These are phyloP conservation scores for Zaprionus camerounensis DNA, from an alignment of 1,140 invertebrate species.

Conservation along the genomic window DNA sequence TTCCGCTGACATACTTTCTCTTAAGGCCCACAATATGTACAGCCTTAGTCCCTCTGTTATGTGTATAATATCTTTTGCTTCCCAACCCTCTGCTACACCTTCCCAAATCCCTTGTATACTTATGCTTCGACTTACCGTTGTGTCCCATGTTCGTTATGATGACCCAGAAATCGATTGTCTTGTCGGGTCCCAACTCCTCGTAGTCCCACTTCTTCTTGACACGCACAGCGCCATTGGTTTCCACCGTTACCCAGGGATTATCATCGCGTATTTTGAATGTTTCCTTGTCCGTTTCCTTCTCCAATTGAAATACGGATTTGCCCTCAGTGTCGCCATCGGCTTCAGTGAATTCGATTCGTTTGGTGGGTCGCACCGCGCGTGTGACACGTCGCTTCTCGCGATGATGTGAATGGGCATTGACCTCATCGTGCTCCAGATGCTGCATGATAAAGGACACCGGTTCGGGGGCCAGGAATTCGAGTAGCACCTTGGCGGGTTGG, in stretches of 20 bases:
- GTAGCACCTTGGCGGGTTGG: slow-evolving; percentile 89
- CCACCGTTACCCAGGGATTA: slow-evolving; percentile 97
- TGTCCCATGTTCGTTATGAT: slow-evolving; percentile 95
- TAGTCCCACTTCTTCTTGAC: slow-evolving; percentile 99
- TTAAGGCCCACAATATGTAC: background rate
- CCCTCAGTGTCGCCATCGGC: slow-evolving; percentile 95
- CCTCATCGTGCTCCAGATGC: slow-evolving; percentile 85
- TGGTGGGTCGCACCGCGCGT: slow-evolving; percentile 94
- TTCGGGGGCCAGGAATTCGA: slow-evolving; percentile 89
- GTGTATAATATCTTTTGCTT: too few relatives aligned
- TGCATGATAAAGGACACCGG: slow-evolving; percentile 84
- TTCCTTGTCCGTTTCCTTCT: slow-evolving; percentile 96
- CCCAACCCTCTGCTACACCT: too few relatives aligned
- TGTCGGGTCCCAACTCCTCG: slow-evolving; percentile 97
- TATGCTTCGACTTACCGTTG: slow-evolving; percentile 88
- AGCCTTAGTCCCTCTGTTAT: background rate
- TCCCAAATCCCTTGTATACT: background rate
- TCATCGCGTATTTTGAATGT: slow-evolving; percentile 97
- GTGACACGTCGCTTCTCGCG: slow-evolving; percentile 92
- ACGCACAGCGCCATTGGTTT: slow-evolving; percentile 94
- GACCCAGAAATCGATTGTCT: slow-evolving; percentile 98
- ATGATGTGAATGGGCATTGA: slow-evolving; percentile 86
- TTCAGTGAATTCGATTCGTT: slow-evolving; percentile 96
- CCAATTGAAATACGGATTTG: slow-evolving; percentile 94
- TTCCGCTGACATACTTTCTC: too few relatives aligned